Evolutionary conservation across 2,113 vertebrate species (phyloP).

Genomic region (human (Homo sapiens)): GRCh38 chrX:102381001-102381500

Average conservation of each 20-base stretch:
- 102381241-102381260: too few relatives aligned
- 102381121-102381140: neutral
- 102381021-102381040: neutral
- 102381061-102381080: too few relatives aligned
- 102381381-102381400: accelerated
- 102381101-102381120: neutral
- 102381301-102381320: neutral
- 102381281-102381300: neutral
- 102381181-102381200: accelerated
- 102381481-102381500: accelerated
- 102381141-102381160: neutral
- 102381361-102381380: neutral
- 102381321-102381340: too few relatives aligned
- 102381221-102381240: too few relatives aligned
- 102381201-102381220: too few relatives aligned
- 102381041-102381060: too few relatives aligned
- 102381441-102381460: neutral
- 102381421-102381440: neutral
- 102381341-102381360: neutral
- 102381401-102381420: accelerated
- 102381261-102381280: too few relatives aligned
- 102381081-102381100: accelerated
- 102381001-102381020: neutral
- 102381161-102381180: neutral
- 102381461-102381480: accelerated